A percentile compares a stretch with the other conserved stretches of the same genome.
Conservation (phyloP, 1,140 invertebrate genomes). For the Antheraea mylitta region DNA sequence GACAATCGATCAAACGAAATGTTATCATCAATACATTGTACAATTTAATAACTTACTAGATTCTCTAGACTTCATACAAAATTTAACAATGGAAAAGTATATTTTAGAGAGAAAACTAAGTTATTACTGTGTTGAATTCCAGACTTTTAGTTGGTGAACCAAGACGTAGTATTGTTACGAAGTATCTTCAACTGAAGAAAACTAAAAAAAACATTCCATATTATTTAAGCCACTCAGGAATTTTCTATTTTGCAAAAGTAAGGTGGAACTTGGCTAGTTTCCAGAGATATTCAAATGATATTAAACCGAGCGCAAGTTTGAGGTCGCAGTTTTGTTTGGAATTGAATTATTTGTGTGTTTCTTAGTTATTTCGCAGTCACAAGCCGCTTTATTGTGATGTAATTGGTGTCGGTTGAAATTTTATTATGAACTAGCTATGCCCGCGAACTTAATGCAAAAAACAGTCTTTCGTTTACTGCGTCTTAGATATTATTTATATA, state of each 20-base stretch:
- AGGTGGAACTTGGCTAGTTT: not conserved
- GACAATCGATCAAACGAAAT: too few species aligned
- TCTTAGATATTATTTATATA: too few species aligned
- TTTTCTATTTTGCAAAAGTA: not conserved
- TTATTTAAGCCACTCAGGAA: not conserved
- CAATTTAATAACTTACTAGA: too few species aligned
- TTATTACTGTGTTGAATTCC: not conserved
- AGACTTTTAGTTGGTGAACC: not conserved
- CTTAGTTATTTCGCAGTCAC: not conserved
- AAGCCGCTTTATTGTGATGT: not conserved
- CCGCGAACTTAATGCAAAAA: too few species aligned
- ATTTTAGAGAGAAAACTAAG: not conserved
- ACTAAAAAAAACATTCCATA: not conserved
- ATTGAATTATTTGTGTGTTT: not conserved
- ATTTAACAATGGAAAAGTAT: too few species aligned
- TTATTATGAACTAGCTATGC: too few species aligned
- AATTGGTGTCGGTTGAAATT: too few species aligned
- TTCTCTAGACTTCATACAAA: too few species aligned
- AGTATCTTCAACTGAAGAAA: not conserved
- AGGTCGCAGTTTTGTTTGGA: not conserved
- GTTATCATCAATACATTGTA: too few species aligned
- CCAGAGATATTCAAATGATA: conserved; percentile 2
- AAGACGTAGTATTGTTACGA: not conserved
- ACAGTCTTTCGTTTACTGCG: too few species aligned
- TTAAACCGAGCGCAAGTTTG: not conserved